Evolutionary conservation across 23 tunicate species (phyloP).

Genomic region (Ciona savignyi): DNA sequence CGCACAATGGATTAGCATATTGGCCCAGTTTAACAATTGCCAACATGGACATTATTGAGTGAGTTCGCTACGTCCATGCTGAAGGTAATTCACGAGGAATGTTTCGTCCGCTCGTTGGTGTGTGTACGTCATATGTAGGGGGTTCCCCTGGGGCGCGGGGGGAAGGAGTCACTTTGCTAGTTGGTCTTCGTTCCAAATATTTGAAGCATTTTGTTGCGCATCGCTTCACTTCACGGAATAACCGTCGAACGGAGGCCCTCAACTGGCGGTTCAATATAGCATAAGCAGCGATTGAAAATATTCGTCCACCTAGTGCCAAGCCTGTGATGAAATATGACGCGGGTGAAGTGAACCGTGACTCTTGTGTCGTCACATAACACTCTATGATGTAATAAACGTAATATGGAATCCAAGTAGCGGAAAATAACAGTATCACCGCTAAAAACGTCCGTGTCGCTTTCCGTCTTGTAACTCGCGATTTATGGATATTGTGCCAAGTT

Average conservation of each 20-base stretch:
- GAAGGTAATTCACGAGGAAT: too few relatives aligned
- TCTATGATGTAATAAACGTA: conserved; percentile 13
- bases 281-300: conserved; percentile 1
- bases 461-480: neutral
- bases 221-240: neutral
- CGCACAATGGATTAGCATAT: too few relatives aligned
- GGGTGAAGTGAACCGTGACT: neutral
- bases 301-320: conserved; percentile 3
- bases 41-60: too few relatives aligned
- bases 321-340: conserved; percentile 15
- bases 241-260: neutral
- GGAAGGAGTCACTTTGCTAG: too few relatives aligned
- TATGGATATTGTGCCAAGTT: neutral
- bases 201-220: neutral
- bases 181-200: too few relatives aligned
- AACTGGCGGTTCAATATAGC: conserved; percentile 23
- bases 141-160: too few relatives aligned
- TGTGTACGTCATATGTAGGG: too few relatives aligned
- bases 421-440: conserved; percentile 2
- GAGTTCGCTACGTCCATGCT: too few relatives aligned
- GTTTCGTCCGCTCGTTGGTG: too few relatives aligned
- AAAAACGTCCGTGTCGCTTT: conserved; percentile 11
- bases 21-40: too few relatives aligned
- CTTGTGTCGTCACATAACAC: neutral
- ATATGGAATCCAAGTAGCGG: conserved; percentile 17